Evolutionary conservation across 2,888 invertebrate species (phyloP).

Genomic region (Notocelia uddmanniana): DNA sequence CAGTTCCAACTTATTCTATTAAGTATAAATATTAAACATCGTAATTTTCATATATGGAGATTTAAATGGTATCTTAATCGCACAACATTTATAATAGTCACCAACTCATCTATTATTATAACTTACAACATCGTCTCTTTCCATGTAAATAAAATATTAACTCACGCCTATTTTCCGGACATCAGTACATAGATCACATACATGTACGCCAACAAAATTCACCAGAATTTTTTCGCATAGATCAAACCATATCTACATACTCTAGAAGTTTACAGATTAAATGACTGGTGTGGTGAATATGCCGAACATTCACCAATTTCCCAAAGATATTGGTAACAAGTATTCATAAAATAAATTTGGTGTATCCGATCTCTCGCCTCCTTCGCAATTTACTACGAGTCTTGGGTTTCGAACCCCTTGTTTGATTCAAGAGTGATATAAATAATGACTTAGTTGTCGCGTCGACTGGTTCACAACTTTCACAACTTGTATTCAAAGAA

Average conservation of each 20-base stretch:
- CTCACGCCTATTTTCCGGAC: neutral
- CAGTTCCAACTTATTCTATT: neutral
- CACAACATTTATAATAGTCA: too few relatives aligned
- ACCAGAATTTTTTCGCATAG: neutral
- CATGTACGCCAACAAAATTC: neutral
- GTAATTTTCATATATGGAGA: too few relatives aligned
- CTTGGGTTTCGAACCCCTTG: too few relatives aligned
- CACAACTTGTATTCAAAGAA: too few relatives aligned
- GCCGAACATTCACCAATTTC: neutral
- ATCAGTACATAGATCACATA: constrained; percentile 1
- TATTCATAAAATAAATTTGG: neutral
- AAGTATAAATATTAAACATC: too few relatives aligned
- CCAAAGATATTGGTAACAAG: neutral
- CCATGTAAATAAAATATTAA: too few relatives aligned
- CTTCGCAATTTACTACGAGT: neutral
- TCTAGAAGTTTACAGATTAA: neutral
- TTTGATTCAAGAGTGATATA: too few relatives aligned
- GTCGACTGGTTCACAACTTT: too few relatives aligned
- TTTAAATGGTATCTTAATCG: too few relatives aligned
- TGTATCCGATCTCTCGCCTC: neutral
- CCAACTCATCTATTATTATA: too few relatives aligned
- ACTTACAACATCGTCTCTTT: too few relatives aligned
- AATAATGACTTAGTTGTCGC: too few relatives aligned
- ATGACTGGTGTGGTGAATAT: constrained; percentile 9
- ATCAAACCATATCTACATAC: neutral